These are phyloP conservation scores for Campoplex capitator DNA, from an alignment of 2,888 invertebrate genomes.

Conservation along the genomic window DNA sequence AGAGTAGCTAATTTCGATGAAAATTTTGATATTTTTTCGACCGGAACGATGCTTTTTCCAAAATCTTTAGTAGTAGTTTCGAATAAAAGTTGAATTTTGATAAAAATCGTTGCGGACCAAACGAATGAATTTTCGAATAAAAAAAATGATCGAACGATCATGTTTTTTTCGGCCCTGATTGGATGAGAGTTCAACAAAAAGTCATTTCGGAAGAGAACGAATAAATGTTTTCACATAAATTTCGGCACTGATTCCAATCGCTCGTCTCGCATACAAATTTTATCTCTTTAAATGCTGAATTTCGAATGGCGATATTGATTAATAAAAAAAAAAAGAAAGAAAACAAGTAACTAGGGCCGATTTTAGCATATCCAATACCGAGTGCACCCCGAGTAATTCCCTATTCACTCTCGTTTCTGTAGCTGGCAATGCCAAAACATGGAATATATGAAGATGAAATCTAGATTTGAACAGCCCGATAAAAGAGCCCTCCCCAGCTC, in stretches of 20 bases:
- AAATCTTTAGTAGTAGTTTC: no score
- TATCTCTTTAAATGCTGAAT: background rate
- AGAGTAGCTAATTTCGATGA: background rate
- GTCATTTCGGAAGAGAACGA: background rate
- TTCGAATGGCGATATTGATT: background rate
- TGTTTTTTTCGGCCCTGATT: no score
- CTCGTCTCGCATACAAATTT: background rate
- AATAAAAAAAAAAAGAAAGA: background rate
- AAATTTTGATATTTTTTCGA: background rate
- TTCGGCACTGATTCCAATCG: no score
- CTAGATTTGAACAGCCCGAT: constrained; percentile 60
- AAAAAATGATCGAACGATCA: no score
- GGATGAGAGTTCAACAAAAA: no score
- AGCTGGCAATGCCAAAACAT: constrained; percentile 53
- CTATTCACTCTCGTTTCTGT: constrained; percentile 21
- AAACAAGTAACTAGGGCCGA: background rate
- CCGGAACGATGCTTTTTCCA: background rate
- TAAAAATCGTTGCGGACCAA: no score
- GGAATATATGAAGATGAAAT: constrained; percentile 62
- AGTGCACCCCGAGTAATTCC: background rate
- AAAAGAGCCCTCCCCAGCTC: background rate
- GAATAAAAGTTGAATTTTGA: no score
- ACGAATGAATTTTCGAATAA: no score
- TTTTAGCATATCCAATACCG: background rate
- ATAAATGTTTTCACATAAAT: no score